Conservation (phyloP, 2,888 invertebrate species). For the Polydesmus complanatus region DNA sequence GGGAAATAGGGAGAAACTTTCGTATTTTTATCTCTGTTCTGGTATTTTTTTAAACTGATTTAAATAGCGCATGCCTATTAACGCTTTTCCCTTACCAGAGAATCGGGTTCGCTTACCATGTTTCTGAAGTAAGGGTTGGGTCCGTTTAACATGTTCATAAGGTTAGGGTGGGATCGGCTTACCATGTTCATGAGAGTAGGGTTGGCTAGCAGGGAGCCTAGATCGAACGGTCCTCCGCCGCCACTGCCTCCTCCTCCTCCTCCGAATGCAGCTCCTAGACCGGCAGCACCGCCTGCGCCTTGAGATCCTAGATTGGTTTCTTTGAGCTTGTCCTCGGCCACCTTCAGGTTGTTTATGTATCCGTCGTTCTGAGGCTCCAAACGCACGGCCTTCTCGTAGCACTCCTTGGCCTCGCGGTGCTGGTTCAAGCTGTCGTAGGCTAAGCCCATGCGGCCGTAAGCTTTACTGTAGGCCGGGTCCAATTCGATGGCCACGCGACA, state of each 20-base stretch:
- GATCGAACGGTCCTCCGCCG: slow-evolving; percentile 32
- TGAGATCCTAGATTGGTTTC: slow-evolving; percentile 24
- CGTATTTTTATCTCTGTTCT: too few relatives aligned
- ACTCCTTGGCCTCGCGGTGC: slow-evolving; percentile 67
- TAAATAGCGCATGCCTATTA: slow-evolving; percentile 15
- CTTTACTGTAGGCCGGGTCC: slow-evolving; percentile 86
- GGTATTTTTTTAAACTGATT: too few relatives aligned
- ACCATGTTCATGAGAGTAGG: slow-evolving; percentile 66
- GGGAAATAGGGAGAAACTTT: too few relatives aligned
- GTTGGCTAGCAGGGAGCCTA: slow-evolving; percentile 57
- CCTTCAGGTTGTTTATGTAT: slow-evolving; percentile 69
- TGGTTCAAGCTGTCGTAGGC: slow-evolving; percentile 72
- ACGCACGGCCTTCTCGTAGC: slow-evolving; percentile 74
- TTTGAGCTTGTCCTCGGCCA: slow-evolving; percentile 54
- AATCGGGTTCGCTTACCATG: too few relatives aligned
- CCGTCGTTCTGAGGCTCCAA: slow-evolving; percentile 86
- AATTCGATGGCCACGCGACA: slow-evolving; percentile 76
- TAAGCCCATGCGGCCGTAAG: slow-evolving; percentile 80
- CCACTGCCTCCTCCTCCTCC: slow-evolving; percentile 5
- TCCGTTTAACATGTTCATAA: too few relatives aligned
- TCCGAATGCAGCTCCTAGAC: slow-evolving; percentile 2
- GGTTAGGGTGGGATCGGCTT: slow-evolving; percentile 14
- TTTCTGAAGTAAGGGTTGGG: too few relatives aligned
- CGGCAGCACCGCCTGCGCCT: not conserved
- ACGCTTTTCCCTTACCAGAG: too few relatives aligned